phyloP scores from a whole-genome alignment of 2,888 invertebrate species.

The Epirrhoe alternata region DNA sequence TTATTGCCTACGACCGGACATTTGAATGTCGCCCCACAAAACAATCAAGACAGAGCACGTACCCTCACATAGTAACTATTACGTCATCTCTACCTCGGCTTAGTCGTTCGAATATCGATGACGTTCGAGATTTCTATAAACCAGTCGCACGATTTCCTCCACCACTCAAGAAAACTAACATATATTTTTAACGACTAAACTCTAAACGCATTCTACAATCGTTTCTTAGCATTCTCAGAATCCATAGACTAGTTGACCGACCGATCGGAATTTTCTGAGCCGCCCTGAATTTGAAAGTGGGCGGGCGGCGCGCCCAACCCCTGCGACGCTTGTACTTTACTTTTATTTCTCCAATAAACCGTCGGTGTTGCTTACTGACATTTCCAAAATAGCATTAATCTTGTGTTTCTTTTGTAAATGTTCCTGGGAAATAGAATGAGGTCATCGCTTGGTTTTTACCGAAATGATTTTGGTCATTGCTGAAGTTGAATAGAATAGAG shows the following conservation, averaged over 20 bases:
- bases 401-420: conserved; percentile 9
- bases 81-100: conserved; percentile 20
- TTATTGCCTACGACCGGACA: conserved; percentile 25
- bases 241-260: conserved; percentile 44
- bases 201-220: conserved; percentile 22
- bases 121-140: conserved; percentile 36
- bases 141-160: conserved; percentile 24
- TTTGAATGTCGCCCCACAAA: conserved; percentile 44
- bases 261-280: conserved; percentile 45
- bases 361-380: conserved; percentile 46
- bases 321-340: conserved; percentile 41
- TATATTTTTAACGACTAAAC: conserved; percentile 6
- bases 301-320: conserved; percentile 52
- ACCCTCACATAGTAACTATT: conserved; percentile 18
- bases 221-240: conserved; percentile 3
- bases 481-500: background rate
- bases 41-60: conserved; percentile 45
- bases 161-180: conserved; percentile 16
- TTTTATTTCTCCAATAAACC: conserved; percentile 52
- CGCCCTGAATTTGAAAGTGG: conserved; percentile 48
- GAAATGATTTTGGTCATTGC: background rate
- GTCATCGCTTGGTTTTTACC: background rate
- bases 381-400: conserved; percentile 13
- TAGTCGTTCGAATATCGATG: conserved; percentile 47
- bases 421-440: background rate